phyloP scores from a whole-genome alignment of 2,888 invertebrate species.

The Luperina nickerlii region DNA sequence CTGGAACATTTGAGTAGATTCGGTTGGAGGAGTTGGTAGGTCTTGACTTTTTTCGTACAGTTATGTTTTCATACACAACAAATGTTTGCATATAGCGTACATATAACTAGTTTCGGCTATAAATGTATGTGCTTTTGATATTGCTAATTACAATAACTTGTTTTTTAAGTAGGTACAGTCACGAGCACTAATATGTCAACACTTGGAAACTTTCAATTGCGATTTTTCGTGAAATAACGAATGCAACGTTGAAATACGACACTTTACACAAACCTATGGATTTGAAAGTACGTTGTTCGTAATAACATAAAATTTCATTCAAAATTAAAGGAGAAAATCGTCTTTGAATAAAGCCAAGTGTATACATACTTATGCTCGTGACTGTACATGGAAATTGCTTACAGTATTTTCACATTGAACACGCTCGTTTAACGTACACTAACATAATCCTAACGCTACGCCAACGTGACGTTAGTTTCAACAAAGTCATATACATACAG shows the following conservation, averaged over 20 bases:
- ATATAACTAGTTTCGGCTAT: not conserved
- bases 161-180: not conserved
- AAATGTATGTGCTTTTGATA: not conserved
- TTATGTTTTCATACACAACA: not conserved
- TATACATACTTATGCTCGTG: too few species aligned
- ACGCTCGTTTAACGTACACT: not conserved
- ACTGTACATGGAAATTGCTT: not conserved
- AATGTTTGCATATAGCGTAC: not conserved
- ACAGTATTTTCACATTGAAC: not conserved
- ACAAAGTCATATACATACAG: not conserved
- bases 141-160: not conserved
- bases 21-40: not conserved
- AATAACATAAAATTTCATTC: too few species aligned
- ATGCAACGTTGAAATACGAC: too few species aligned
- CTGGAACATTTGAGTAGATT: not conserved
- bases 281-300: too few species aligned
- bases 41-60: not conserved
- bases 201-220: too few species aligned
- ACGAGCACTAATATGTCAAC: too few species aligned
- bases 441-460: not conserved
- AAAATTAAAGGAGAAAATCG: too few species aligned
- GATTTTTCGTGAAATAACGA: too few species aligned
- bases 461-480: too few species aligned
- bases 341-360: too few species aligned
- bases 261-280: too few species aligned